These are phyloP conservation scores for Morbakka virulenta DNA, from an alignment of 30 jellyfish, hydroid and myxozoan species.

Conservation along the genomic window DNA sequence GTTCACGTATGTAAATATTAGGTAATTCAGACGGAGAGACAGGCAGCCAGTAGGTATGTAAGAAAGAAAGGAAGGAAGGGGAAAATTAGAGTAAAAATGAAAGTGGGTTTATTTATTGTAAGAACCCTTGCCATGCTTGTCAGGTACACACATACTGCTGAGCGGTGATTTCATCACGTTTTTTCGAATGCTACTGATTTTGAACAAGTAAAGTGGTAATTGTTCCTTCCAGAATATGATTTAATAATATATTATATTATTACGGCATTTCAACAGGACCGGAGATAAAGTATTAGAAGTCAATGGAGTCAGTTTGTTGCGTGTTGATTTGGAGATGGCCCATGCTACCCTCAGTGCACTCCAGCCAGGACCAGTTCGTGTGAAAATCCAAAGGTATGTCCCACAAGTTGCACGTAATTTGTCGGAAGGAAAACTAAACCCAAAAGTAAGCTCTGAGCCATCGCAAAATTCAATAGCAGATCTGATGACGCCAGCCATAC, in stretches of 20 bases:
- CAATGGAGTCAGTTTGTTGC: conserved; percentile 44
- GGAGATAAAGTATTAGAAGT: conserved; percentile 85
- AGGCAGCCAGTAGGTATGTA: too few species aligned
- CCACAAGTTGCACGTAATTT: not conserved
- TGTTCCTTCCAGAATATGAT: too few species aligned
- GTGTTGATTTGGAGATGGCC: conserved; percentile 74
- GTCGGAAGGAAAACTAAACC: conserved; percentile 30
- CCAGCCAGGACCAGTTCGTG: conserved; percentile 70
- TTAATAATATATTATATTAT: not conserved
- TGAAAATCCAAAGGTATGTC: conserved; percentile 59
- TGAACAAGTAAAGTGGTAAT: too few species aligned
- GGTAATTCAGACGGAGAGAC: too few species aligned
- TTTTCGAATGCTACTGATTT: too few species aligned
- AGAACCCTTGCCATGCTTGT: too few species aligned
- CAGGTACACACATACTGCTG: too few species aligned
- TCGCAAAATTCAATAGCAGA: conserved; percentile 37
- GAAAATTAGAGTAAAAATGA: too few species aligned
- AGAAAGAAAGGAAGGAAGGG: too few species aligned
- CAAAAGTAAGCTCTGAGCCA: conserved; percentile 27
- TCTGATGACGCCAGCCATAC: conserved; percentile 93
- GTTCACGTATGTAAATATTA: too few species aligned
- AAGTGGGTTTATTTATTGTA: too few species aligned
- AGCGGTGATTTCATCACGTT: too few species aligned
- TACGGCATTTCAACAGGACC: not conserved
- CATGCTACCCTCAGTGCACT: conserved; percentile 65